Evolutionary conservation across 2,888 invertebrate genomes (phyloP).

Genomic region (Pterostichus madidus): DNA sequence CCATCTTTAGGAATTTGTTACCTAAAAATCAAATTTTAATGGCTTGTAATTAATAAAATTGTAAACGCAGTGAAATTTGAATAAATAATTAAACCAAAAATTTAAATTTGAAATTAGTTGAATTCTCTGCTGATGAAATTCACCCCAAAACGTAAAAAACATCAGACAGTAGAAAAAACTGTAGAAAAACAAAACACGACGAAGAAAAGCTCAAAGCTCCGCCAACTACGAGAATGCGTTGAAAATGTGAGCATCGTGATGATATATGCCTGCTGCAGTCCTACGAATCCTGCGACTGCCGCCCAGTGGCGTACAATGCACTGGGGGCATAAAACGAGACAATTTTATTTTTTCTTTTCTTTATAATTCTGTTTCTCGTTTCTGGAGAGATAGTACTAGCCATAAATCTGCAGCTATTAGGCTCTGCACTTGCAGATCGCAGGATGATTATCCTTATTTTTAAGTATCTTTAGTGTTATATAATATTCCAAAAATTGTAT

Average conservation of each 20-base stretch:
- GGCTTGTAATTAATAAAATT: too few species aligned
- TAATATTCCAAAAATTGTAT: too few species aligned
- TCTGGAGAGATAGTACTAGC: too few species aligned
- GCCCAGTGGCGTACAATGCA: constrained; percentile 32
- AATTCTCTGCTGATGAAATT: constrained; percentile 56
- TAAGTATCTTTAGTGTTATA: too few species aligned
- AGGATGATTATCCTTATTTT: too few species aligned
- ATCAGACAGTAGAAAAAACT: constrained; percentile 43
- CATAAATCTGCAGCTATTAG: too few species aligned
- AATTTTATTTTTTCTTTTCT: background rate
- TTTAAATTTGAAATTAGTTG: background rate
- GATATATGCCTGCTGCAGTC: constrained; percentile 50
- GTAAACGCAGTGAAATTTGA: too few species aligned
- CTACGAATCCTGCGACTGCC: background rate
- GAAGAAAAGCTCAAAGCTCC: constrained; percentile 14
- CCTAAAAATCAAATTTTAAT: too few species aligned
- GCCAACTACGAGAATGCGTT: constrained; percentile 47
- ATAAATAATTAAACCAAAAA: background rate
- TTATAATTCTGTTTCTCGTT: background rate
- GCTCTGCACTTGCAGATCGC: too few species aligned
- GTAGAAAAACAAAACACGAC: constrained; percentile 43
- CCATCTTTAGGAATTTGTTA: too few species aligned
- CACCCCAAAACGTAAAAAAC: constrained; percentile 49
- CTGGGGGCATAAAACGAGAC: background rate
- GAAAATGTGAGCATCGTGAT: constrained; percentile 49